These are phyloP conservation scores for Desmodus rotundus DNA, from an alignment of 2,113 vertebrate genomes.

Conservation along the genomic window DNA sequence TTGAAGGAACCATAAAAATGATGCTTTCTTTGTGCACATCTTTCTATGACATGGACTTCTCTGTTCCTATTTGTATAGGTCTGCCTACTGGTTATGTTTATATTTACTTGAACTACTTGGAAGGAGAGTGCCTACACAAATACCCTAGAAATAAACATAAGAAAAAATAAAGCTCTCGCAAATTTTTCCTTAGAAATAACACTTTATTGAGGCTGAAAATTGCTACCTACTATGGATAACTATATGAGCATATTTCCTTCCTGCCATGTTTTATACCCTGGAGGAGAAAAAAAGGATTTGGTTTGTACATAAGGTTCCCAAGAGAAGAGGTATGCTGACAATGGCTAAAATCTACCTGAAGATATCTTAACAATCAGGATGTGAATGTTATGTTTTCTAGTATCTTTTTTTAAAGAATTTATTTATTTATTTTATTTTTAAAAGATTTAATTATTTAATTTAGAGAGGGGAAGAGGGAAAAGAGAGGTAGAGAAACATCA, in stretches of 20 bases:
- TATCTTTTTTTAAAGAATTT: background rate
- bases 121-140: background rate
- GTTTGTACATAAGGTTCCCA: background rate
- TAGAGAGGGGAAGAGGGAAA: too few species aligned
- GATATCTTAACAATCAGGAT: background rate
- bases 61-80: background rate
- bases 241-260: background rate
- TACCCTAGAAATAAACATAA: background rate
- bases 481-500: too few species aligned
- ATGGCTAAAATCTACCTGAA: background rate
- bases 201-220: slow-evolving; percentile 38
- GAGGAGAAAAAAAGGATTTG: background rate
- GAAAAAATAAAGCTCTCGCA: background rate
- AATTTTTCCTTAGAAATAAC: slow-evolving; percentile 9
- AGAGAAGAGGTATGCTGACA: background rate
- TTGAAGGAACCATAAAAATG: background rate
- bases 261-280: background rate
- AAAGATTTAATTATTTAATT: too few species aligned
- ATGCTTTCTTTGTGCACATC: background rate
- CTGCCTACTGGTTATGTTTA: slow-evolving; percentile 12
- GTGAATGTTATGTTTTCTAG: background rate
- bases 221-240: background rate
- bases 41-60: background rate
- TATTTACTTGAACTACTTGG: slow-evolving; percentile 10
- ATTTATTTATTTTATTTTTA: too few species aligned